Percentiles rank a stretch among this genome's conserved stretches.
phyloP scores from a whole-genome alignment of 2,888 invertebrate genomes.

The Thumatha senex region DNA sequence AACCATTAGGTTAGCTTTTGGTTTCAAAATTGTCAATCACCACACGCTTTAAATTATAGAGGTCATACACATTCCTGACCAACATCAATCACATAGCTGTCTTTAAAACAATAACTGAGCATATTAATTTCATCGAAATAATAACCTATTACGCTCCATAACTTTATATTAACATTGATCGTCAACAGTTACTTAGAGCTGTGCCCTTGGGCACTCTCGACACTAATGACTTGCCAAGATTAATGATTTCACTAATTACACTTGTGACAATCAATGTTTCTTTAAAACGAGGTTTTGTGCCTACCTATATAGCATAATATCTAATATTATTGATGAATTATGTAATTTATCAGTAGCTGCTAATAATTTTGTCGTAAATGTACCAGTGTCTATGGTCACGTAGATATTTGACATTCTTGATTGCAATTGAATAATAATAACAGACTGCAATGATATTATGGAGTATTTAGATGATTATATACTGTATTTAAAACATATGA shows the following conservation, averaged over 20 bases:
- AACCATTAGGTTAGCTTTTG: slow-evolving; percentile 36
- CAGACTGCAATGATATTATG: neutral
- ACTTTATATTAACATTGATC: slow-evolving; percentile 68
- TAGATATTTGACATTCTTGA: slow-evolving; percentile 6
- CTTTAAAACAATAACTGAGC: slow-evolving; percentile 76
- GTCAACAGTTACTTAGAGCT: slow-evolving; percentile 72
- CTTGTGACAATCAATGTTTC: slow-evolving; percentile 73
- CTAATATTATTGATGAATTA: slow-evolving; percentile 38
- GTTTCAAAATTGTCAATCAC: slow-evolving; percentile 24
- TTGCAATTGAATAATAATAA: neutral
- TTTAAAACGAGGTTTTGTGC: slow-evolving; percentile 60
- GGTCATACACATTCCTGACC: slow-evolving; percentile 44
- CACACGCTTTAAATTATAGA: slow-evolving; percentile 16
- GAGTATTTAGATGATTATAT: neutral
- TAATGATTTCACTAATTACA: slow-evolving; percentile 79
- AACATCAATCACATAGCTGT: slow-evolving; percentile 71
- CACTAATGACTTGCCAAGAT: slow-evolving; percentile 74
- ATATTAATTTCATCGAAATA: slow-evolving; percentile 71
- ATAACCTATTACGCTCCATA: slow-evolving; percentile 71
- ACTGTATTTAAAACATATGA: neutral
- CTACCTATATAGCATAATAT: slow-evolving; percentile 29
- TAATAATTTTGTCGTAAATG: slow-evolving; percentile 27
- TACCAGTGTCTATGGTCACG: slow-evolving; percentile 21
- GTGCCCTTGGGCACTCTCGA: slow-evolving; percentile 71
- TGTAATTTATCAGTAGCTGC: slow-evolving; percentile 32